Base-by-base conservation (phyloP, 2,888 invertebrate genomes). In the Tipula helvola region DNA sequence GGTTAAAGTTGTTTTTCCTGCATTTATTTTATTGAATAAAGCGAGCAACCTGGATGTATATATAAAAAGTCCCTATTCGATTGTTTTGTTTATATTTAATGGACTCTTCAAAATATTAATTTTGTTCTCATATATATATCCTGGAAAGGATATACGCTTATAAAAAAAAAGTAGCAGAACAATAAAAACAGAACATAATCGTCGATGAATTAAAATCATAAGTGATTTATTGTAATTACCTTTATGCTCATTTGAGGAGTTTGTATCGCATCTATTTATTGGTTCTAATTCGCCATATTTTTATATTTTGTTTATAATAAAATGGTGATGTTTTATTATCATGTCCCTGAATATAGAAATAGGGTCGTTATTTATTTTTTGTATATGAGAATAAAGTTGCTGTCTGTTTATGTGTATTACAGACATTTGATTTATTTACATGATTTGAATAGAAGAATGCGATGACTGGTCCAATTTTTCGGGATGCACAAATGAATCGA, bases 281-380 rank as follows among this genome's bases (percentile, higher is more conserved):
- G 71, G 71, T 71, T 71, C 71, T 71, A 71, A 71, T 71, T 71
- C 71, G 71, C 71, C 71, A 71, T 71, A 71, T 71, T 71, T 71
- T 28, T 71, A 71, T 52, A 57, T 71, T 8, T 57, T 3, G 8
- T 16, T 16, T 57, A 28, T 28, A 16, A 57, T 28, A 28, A 57
- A 57, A 57, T 57, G 57, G 57, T 71, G 71, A 71, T 71, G 10
- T 71, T 12, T 28, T 28, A 4, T 28, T 71, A 71, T 10, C 8
- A 71, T 28, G 2, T 28, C 28, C 28, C 28, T 71, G 2, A 71
- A 52, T 39, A 39, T 52, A 52, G 1, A 28, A 28, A 28, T 52
- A 52, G n/a, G 16, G 52, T 16, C 16, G 7, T 5, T 4, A 8
- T 5, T 5, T 16, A 39, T 39, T 7, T 0, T 39, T 28, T 28